Conservation (phyloP, 2,888 invertebrate genomes). For the Apeira syringaria region DNA sequence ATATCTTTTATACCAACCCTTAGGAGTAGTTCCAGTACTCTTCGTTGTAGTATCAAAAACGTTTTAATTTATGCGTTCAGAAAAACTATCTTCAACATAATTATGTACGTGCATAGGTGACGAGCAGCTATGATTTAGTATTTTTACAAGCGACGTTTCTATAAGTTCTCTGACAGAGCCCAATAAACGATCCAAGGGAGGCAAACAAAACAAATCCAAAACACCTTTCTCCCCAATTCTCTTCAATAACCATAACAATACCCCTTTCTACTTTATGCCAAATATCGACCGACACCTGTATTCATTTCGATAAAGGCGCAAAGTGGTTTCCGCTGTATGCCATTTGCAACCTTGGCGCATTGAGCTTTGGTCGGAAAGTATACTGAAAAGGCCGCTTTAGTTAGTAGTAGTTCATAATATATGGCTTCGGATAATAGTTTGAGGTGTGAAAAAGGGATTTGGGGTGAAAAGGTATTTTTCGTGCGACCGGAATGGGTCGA, state of each 20-base stretch:
- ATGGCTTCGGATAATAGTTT: conserved; percentile 26
- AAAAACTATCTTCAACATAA: no score
- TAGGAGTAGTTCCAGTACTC: no score
- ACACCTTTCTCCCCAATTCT: conserved; percentile 8
- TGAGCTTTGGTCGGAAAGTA: conserved; percentile 37
- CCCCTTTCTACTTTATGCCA: conserved; percentile 10
- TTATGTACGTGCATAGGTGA: no score
- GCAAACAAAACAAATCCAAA: conserved; percentile 15
- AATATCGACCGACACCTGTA: conserved; percentile 13
- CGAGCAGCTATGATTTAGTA: no score
- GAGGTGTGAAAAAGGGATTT: conserved; percentile 10
- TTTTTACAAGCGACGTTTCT: no score
- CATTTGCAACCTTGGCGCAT: conserved; percentile 30
- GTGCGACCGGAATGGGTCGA: background rate
- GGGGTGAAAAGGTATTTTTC: conserved; percentile 14
- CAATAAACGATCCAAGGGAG: conserved; percentile 6
- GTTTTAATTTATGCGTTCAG: no score
- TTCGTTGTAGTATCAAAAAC: no score
- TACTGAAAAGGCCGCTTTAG: conserved; percentile 26
- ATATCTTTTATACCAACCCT: no score
- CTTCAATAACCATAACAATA: conserved; percentile 16
- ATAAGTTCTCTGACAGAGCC: no score
- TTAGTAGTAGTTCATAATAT: background rate
- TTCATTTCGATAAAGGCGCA: conserved; percentile 32
- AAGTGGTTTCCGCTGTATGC: conserved; percentile 36